These are phyloP conservation scores for Forbesichthys agassizii DNA, from an alignment of 2,113 vertebrate species.

Conservation along the genomic window DNA sequence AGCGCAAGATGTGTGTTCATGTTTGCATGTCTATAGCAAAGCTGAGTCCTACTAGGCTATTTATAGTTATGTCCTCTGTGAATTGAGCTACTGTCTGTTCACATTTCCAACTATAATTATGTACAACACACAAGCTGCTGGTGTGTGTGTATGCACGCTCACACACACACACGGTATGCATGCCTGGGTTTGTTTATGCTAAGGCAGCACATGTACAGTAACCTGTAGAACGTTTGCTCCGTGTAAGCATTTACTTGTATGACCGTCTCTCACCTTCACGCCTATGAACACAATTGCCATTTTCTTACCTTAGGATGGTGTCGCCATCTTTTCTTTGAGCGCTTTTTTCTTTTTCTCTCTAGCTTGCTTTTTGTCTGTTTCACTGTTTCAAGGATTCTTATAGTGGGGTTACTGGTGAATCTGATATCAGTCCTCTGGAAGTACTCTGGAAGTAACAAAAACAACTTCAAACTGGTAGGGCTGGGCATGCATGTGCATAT, in stretches of 20 bases:
- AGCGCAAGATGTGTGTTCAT: not conserved
- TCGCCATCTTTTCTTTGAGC: too few species aligned
- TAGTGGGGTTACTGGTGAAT: too few species aligned
- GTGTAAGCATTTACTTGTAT: constrained; percentile 30
- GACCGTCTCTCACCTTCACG: constrained; percentile 3
- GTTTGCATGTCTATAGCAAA: too few species aligned
- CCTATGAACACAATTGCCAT: not conserved
- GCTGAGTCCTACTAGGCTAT: constrained; percentile 1
- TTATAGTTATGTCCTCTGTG: not conserved
- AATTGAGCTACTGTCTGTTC: not conserved
- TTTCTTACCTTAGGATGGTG: too few species aligned
- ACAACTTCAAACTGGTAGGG: too few species aligned
- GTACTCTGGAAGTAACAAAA: too few species aligned
- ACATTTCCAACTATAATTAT: not conserved
- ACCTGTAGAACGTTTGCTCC: not conserved
- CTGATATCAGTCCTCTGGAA: too few species aligned
- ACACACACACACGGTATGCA: not conserved
- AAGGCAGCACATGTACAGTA: constrained; percentile 2
- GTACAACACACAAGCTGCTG: not conserved
- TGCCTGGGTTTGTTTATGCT: constrained; percentile 1
- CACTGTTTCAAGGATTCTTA: too few species aligned
- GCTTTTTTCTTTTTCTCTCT: too few species aligned
- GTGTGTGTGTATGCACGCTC: not conserved
- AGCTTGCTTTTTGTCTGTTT: too few species aligned
- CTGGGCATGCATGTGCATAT: too few species aligned